Conservation (phyloP, 2,888 invertebrate genomes). For the Pristionchus arcanus region DNA sequence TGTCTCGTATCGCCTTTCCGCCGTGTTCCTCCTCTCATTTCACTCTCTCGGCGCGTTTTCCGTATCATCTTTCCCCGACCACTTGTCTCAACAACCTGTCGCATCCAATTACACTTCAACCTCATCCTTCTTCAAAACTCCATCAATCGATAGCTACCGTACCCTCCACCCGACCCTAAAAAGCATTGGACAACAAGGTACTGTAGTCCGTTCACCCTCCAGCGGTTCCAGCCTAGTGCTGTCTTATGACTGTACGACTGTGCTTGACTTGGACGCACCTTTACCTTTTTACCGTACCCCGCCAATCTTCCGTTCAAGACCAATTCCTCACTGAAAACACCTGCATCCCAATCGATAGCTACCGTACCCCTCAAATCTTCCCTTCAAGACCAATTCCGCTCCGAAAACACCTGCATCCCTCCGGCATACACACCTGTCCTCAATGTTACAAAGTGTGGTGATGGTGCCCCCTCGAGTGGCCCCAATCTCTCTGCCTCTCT, state of each 20-base stretch:
- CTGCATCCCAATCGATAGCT: background rate
- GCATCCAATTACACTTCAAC: conserved; percentile 1
- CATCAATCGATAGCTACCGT: conserved; percentile 8
- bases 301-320: too few relatives aligned
- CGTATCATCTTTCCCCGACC: background rate
- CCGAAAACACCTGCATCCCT: conserved; percentile 5
- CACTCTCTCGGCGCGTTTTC: background rate
- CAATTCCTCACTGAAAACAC: too few relatives aligned
- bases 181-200: too few relatives aligned
- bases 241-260: too few relatives aligned
- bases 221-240: too few relatives aligned
- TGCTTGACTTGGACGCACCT: too few relatives aligned
- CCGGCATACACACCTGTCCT: conserved; percentile 30
- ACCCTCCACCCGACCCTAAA: too few relatives aligned
- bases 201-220: too few relatives aligned
- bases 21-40: conserved; percentile 9
- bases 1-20: background rate
- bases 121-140: background rate
- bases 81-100: conserved; percentile 39
- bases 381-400: background rate
- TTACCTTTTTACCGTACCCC: too few relatives aligned
- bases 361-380: background rate
- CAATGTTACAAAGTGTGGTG: conserved; percentile 34
- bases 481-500: background rate
- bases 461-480: background rate